Percentiles rank a stretch among this genome's conserved stretches.
These are phyloP conservation scores for Pantherophis guttatus DNA, from an alignment of 2,113 vertebrate genomes.

Conservation along the genomic window DNA sequence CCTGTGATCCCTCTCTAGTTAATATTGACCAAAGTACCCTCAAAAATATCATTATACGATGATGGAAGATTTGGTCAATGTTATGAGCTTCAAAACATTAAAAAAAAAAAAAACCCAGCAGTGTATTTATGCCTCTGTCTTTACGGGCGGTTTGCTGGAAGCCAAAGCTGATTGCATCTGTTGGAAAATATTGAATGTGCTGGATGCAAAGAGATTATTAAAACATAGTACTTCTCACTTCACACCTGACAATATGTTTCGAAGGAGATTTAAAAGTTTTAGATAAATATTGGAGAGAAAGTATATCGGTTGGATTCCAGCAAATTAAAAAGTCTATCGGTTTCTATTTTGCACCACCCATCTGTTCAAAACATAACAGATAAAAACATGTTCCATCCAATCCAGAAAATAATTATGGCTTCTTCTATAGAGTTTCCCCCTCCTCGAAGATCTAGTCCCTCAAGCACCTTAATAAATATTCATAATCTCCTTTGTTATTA, in stretches of 20 bases:
- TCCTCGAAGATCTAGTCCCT: slow-evolving; percentile 13
- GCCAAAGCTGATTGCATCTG: neutral
- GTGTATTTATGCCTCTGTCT: neutral
- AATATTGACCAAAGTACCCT: slow-evolving; percentile 10
- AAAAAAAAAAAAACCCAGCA: accelerated
- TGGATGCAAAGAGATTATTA: slow-evolving; percentile 17
- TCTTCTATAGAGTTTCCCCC: slow-evolving; percentile 7
- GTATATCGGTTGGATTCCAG: slow-evolving; percentile 16
- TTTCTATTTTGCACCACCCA: slow-evolving; percentile 32
- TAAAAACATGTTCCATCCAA: slow-evolving; percentile 35
- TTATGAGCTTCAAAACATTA: slow-evolving; percentile 23
- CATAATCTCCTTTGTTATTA: neutral
- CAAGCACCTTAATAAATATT: neutral
- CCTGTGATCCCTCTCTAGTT: neutral
- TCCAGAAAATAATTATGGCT: slow-evolving; percentile 38
- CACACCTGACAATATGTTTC: slow-evolving; percentile 14
- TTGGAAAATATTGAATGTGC: neutral
- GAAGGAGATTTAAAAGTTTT: slow-evolving; percentile 14
- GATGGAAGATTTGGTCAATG: slow-evolving; percentile 18
- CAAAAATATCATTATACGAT: slow-evolving; percentile 20
- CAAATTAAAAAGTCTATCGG: slow-evolving; percentile 29
- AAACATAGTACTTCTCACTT: neutral
- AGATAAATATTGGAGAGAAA: slow-evolving; percentile 28
- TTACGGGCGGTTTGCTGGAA: neutral
- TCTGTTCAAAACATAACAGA: slow-evolving; percentile 33